Base-by-base conservation (phyloP, 2,888 invertebrate species). In the Heteromurus nitidus region DNA sequence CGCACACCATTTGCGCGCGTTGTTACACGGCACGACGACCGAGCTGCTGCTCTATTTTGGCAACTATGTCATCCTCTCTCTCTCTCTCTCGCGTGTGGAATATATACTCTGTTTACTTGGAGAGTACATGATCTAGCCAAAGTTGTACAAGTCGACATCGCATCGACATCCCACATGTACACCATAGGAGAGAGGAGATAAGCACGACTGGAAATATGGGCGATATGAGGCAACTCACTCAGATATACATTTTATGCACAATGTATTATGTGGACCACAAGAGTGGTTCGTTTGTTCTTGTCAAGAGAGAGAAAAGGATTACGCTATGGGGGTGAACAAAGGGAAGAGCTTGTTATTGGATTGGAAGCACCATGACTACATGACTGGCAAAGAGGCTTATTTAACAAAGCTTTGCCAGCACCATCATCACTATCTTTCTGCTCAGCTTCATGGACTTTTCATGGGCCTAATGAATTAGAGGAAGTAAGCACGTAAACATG, bases 241-340 rank as follows among this genome's bases (percentile, higher is more conserved):
- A n/a, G n/a, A n/a, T n/a, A n/a, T n/a, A n/a, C n/a, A n/a, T n/a
- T n/a, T n/a, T n/a, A n/a, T n/a, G n/a, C n/a, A n/a, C n/a, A n/a
- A n/a, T n/a, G n/a, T n/a, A n/a, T n/a, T n/a, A n/a, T n/a, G n/a
- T n/a, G n/a, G n/a, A 73, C 73, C 73, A 36, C 65, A 65, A 74
- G 44, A 65, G 64, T 31, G 53, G 53, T 74, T 53, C 55, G 65
- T 53, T 74, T 65, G 44, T 65, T 65, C 62, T 65, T 74, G 64
- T 74, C 55, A 64, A 60, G n/a, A n/a, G n/a, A n/a, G 53, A 55
- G 22, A 24, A 64, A 65, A 55, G 74, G 74, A 74, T 74, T 73
- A 73, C 28, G 28, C 28, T 7, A 22, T 7, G 7, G 22, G n/a
- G 60, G 30, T n/a, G 60, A 28, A 65, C 18, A 36, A 26, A 20